Conservation (phyloP, 2,797 vertebrate species). For the Odontamblyopus lacepedii region DNA sequence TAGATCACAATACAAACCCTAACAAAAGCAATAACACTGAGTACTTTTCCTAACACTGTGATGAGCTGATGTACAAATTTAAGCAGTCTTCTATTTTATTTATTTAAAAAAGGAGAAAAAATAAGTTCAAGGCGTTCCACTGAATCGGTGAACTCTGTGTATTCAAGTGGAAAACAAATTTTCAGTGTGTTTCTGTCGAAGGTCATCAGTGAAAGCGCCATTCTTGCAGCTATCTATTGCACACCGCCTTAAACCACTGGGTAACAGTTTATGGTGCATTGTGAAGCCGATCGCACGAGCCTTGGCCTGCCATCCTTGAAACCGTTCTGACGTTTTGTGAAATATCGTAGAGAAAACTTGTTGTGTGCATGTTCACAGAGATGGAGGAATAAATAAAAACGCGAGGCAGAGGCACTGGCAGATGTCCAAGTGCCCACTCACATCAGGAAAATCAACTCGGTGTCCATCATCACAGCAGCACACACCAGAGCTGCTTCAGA, state of each 20-base stretch:
- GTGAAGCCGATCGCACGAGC: background rate
- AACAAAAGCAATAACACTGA: no score
- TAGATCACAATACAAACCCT: no score
- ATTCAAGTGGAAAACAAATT: background rate
- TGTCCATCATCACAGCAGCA: slow-evolving; percentile 20
- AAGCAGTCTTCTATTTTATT: no score
- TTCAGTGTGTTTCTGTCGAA: background rate
- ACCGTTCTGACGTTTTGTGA: slow-evolving; percentile 1
- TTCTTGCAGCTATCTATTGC: background rate
- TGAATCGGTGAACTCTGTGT: background rate
- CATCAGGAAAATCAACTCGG: slow-evolving; percentile 17
- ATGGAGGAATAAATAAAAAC: slow-evolving; percentile 16
- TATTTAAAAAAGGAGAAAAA: background rate
- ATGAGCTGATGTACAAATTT: no score
- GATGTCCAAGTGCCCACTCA: slow-evolving; percentile 21
- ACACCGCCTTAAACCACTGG: background rate
- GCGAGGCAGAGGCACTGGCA: background rate
- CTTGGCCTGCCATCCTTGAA: slow-evolving; percentile 7
- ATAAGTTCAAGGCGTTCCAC: background rate
- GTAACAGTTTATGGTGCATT: background rate
- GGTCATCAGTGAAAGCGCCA: background rate
- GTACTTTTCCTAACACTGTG: no score
- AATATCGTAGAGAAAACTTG: background rate
- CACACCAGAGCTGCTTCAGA: slow-evolving; percentile 9
- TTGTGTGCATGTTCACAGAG: slow-evolving; percentile 11